Conservation (phyloP, 2,888 invertebrate genomes). For the Caenorhabditis angaria region DNA sequence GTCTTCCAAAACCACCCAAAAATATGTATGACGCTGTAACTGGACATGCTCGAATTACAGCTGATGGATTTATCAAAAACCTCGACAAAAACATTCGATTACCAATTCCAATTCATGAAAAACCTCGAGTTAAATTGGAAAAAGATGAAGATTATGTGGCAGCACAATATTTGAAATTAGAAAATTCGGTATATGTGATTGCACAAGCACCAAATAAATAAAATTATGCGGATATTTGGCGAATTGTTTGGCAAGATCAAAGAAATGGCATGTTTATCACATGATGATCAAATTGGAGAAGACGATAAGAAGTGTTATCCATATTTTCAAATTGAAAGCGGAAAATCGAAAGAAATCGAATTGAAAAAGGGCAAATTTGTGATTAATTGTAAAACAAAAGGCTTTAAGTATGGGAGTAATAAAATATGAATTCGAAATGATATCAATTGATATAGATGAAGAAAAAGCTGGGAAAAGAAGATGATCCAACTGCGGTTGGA, state of each 20-base stretch:
- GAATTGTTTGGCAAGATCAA: constrained; percentile 28
- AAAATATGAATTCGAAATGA: constrained; percentile 15
- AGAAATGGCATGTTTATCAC: constrained; percentile 25
- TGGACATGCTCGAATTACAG: constrained; percentile 3
- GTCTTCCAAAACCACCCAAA: background rate
- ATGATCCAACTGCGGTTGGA: constrained; percentile 3
- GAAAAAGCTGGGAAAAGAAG: background rate
- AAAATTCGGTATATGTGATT: constrained; percentile 34
- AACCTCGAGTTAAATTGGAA: constrained; percentile 5
- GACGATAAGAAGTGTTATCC: constrained; percentile 39
- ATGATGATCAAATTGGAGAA: constrained; percentile 27
- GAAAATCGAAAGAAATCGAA: constrained; percentile 27
- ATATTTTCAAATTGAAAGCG: constrained; percentile 42
- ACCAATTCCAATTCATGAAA: constrained; percentile 3
- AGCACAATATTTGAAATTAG: constrained; percentile 21
- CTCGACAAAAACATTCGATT: constrained; percentile 6
- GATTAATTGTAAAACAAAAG: constrained; percentile 22
- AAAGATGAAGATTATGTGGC: constrained; percentile 11
- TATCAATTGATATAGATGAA: background rate
- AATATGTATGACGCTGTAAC: constrained; percentile 8
- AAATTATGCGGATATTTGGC: constrained; percentile 25
- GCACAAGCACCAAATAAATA: constrained; percentile 41
- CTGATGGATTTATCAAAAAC: constrained; percentile 9
- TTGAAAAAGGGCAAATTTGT: constrained; percentile 26
- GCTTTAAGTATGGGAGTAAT: constrained; percentile 14